A percentile compares a stretch with the other conserved stretches of the same genome.
These are phyloP conservation scores for Sarcophaga variegata DNA, from an alignment of 2,888 invertebrate species.

Conservation along the genomic window DNA sequence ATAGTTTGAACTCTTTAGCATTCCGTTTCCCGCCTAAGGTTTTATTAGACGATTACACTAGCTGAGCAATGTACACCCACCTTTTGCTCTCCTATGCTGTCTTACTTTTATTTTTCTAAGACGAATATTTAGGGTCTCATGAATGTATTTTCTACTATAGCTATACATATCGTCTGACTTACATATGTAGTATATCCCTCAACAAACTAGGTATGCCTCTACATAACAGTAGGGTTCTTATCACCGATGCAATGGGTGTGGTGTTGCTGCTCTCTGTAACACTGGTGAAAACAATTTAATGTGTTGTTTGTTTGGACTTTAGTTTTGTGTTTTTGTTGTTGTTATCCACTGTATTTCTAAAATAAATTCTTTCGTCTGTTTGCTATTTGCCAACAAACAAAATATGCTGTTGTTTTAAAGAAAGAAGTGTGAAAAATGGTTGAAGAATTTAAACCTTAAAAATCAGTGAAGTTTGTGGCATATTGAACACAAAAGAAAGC, in stretches of 20 bases:
- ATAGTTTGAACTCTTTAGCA: too few relatives aligned
- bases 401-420: not conserved
- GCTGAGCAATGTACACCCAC: too few relatives aligned
- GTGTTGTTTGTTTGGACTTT: not conserved
- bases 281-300: conserved; percentile 23
- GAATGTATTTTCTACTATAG: too few relatives aligned
- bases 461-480: conserved; percentile 39
- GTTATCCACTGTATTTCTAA: conserved; percentile 18
- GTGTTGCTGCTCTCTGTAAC: conserved; percentile 36
- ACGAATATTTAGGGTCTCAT: too few relatives aligned
- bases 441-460: conserved; percentile 48
- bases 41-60: too few relatives aligned
- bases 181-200: too few relatives aligned
- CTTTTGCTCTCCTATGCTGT: too few relatives aligned
- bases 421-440: conserved; percentile 48
- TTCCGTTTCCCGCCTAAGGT: too few relatives aligned
- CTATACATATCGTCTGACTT: too few relatives aligned
- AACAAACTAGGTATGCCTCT: too few relatives aligned
- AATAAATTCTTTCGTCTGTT: conserved; percentile 43
- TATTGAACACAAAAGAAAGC: not conserved
- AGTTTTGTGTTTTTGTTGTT: not conserved
- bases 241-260: conserved; percentile 10
- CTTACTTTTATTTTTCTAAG: too few relatives aligned
- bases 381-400: conserved; percentile 17
- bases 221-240: too few relatives aligned